Evolutionary conservation across 1,140 invertebrate species (phyloP).

Genomic region (Monochamus saltuarius): DNA sequence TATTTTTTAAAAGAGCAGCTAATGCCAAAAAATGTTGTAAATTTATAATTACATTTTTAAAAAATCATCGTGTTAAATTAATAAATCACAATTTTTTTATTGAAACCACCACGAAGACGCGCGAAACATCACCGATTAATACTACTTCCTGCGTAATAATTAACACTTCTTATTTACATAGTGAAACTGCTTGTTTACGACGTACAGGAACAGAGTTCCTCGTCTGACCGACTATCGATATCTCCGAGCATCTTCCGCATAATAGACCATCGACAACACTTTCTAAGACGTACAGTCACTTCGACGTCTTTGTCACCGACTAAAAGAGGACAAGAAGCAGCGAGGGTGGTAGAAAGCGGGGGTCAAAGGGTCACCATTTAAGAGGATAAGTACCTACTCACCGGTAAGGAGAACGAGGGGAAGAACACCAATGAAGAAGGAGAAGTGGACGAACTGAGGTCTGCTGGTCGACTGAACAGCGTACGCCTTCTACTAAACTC

Average conservation of each 20-base stretch:
- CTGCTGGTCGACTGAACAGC: conserved; percentile 14
- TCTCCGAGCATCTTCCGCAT: neutral
- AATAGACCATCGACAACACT: neutral
- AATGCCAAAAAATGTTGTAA: too few relatives aligned
- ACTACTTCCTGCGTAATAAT: too few relatives aligned
- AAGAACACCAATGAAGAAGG: conserved; percentile 7
- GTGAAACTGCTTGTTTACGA: too few relatives aligned
- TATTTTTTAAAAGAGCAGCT: too few relatives aligned
- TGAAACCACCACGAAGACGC: too few relatives aligned
- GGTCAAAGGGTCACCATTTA: conserved; percentile 7
- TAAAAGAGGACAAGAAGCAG: neutral
- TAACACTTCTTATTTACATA: too few relatives aligned
- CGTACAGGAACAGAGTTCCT: neutral
- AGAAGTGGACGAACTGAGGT: conserved; percentile 17
- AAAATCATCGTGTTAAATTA: too few relatives aligned
- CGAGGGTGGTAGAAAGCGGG: conserved; percentile 11
- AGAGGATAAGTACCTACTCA: conserved; percentile 10
- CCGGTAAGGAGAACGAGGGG: conserved; percentile 16
- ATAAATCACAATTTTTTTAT: too few relatives aligned
- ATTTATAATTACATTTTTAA: too few relatives aligned
- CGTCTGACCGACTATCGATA: neutral
- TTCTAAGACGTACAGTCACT: neutral
- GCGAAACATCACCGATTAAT: too few relatives aligned
- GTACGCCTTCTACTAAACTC: conserved; percentile 8
- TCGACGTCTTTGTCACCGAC: conserved; percentile 7